Conservation (phyloP, 2,888 invertebrate genomes). For the Saturnia pavonia region DNA sequence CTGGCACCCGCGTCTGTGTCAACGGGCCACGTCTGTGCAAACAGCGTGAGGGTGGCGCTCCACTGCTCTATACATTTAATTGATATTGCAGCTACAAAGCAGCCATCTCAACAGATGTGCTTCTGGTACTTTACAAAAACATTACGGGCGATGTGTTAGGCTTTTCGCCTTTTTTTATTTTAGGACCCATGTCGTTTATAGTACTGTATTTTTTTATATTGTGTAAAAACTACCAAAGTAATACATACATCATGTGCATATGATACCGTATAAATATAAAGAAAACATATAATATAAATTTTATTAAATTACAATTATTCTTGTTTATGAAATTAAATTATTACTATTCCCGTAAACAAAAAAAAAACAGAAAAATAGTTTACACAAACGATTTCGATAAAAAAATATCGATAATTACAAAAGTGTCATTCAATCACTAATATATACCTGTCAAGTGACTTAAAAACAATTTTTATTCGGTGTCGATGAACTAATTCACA, state of each 20-base stretch:
- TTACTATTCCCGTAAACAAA: no score
- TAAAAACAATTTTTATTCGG: constrained; percentile 6
- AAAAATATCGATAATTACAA: neutral
- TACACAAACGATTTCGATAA: neutral
- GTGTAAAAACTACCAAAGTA: neutral
- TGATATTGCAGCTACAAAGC: constrained; percentile 56
- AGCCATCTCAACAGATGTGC: constrained; percentile 46
- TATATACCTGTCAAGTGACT: neutral
- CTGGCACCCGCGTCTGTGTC: constrained; percentile 63
- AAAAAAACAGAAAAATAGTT: neutral
- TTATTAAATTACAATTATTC: no score
- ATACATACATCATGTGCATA: no score
- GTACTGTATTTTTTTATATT: neutral
- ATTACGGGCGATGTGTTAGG: neutral
- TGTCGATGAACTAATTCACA: constrained; percentile 14
- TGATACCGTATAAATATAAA: no score
- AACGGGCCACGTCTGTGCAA: constrained; percentile 48
- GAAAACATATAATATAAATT: no score
- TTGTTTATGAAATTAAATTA: no score
- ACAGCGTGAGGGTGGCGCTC: constrained; percentile 66
- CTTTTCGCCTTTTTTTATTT: neutral
- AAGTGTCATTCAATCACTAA: neutral
- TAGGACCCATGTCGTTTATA: neutral
- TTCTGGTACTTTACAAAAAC: constrained; percentile 39
- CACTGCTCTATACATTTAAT: constrained; percentile 58